These are phyloP conservation scores for Drosophila watanabei DNA, from an alignment of 1,140 invertebrate species.

Conservation along the genomic window DNA sequence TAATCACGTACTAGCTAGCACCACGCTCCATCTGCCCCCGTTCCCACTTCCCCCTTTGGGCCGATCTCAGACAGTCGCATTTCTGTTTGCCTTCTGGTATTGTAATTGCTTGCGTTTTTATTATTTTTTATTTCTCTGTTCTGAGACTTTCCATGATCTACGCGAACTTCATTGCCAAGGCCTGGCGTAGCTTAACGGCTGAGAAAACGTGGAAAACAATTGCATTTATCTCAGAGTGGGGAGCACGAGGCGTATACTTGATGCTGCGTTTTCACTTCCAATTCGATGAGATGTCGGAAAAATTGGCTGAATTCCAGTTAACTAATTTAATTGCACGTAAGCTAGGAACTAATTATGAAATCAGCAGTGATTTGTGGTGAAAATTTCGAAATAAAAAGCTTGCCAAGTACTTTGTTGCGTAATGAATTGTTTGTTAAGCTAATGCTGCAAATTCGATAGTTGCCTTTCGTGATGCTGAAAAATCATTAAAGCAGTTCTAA, in stretches of 20 bases:
- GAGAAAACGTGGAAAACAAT: conserved; percentile 60
- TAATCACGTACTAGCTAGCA: conserved; percentile 49
- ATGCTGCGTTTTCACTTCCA: conserved; percentile 28
- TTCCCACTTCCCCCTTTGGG: conserved; percentile 4
- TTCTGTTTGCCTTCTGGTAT: conserved; percentile 25
- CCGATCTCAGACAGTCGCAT: conserved; percentile 9
- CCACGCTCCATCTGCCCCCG: conserved; percentile 22
- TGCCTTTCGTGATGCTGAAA: conserved; percentile 7
- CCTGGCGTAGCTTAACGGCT: conserved; percentile 22
- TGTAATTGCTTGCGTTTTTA: conserved; percentile 39
- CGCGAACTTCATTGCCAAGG: conserved; percentile 65
- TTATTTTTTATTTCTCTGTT: conserved; percentile 9
- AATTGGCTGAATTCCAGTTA: conserved; percentile 19
- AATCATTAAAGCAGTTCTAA: conserved; percentile 27
- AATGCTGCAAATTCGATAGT: conserved; percentile 11
- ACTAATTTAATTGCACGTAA: conserved; percentile 23
- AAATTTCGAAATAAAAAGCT: conserved; percentile 3
- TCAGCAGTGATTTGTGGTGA: not conserved
- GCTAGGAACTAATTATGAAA: conserved; percentile 23
- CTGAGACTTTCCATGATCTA: conserved; percentile 26
- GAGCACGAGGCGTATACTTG: conserved; percentile 19
- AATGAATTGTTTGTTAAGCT: conserved; percentile 11
- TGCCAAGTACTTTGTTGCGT: conserved; percentile 5
- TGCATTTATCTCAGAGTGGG: conserved; percentile 21
- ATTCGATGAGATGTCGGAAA: conserved; percentile 14